phyloP scores from a whole-genome alignment of 1,140 invertebrate species.

The Drosophila hydei region DNA sequence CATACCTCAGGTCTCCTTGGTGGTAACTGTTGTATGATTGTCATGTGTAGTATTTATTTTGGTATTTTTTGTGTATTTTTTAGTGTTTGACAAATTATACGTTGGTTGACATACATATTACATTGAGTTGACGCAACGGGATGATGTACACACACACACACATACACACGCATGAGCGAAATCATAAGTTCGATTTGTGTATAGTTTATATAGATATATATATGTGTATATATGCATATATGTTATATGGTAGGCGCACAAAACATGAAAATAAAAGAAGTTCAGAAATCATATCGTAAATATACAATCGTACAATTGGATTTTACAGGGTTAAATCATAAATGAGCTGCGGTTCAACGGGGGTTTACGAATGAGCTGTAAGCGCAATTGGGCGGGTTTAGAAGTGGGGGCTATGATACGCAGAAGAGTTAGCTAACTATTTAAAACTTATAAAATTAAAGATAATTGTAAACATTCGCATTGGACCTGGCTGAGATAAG shows the following conservation, averaged over 20 bases:
- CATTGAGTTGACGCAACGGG: conserved; percentile 58
- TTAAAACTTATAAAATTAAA: conserved; percentile 1
- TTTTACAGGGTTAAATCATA: conserved; percentile 38
- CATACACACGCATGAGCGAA: conserved; percentile 64
- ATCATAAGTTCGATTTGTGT: conserved; percentile 69
- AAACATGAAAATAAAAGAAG: conserved; percentile 79
- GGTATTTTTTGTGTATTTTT: conserved; percentile 34
- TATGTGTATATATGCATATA: conserved; percentile 31
- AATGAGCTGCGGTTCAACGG: conserved; percentile 11
- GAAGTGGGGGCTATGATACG: neutral
- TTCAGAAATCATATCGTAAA: conserved; percentile 56
- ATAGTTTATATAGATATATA: conserved; percentile 38
- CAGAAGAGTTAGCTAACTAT: neutral
- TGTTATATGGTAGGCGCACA: conserved; percentile 69
- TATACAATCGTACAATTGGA: conserved; percentile 53
- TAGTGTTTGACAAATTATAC: conserved; percentile 61
- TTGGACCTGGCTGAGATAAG: no score
- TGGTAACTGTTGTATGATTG: conserved; percentile 87
- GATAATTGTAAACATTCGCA: neutral
- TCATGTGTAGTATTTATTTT: conserved; percentile 36
- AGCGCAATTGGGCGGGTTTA: neutral
- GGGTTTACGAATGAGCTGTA: conserved; percentile 14
- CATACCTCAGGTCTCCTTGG: conserved; percentile 93
- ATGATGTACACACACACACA: conserved; percentile 39
- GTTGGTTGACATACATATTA: conserved; percentile 41